Conservation (phyloP, 2,797 vertebrate species). For the Chelon auratus region DNA sequence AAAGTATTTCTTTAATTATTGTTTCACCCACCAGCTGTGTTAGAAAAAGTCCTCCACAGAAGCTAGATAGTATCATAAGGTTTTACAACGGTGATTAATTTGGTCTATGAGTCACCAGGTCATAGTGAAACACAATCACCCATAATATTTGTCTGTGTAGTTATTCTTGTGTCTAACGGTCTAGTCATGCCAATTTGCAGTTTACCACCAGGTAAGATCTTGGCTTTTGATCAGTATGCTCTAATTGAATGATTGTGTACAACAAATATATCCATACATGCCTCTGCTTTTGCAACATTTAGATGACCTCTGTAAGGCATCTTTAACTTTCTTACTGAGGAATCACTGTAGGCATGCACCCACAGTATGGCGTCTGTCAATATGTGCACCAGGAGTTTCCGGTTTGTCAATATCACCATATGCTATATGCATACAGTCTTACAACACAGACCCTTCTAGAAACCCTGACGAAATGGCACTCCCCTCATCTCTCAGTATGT, state of each 20-base stretch:
- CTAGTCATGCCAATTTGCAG: not conserved
- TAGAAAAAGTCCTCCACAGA: no score
- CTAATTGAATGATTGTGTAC: no score
- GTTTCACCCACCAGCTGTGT: no score
- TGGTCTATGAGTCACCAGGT: not conserved
- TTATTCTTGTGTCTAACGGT: not conserved
- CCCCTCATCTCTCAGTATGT: not conserved
- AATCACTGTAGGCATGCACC: not conserved
- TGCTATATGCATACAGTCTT: conserved; percentile 1
- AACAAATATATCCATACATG: no score
- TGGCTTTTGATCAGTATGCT: no score
- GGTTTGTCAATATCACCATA: conserved; percentile 18
- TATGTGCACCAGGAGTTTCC: conserved; percentile 20
- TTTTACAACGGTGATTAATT: not conserved
- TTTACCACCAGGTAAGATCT: not conserved
- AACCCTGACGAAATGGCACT: not conserved
- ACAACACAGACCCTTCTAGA: not conserved
- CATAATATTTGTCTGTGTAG: no score
- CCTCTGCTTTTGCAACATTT: no score
- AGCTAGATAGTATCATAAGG: no score
- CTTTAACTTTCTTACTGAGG: not conserved
- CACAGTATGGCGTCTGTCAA: conserved; percentile 22
- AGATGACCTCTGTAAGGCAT: not conserved
- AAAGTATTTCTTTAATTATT: no score
- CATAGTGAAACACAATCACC: not conserved